Evolutionary conservation across 2,797 vertebrate species (phyloP).

Genomic region (Dendrocincla tyrannina): DNA sequence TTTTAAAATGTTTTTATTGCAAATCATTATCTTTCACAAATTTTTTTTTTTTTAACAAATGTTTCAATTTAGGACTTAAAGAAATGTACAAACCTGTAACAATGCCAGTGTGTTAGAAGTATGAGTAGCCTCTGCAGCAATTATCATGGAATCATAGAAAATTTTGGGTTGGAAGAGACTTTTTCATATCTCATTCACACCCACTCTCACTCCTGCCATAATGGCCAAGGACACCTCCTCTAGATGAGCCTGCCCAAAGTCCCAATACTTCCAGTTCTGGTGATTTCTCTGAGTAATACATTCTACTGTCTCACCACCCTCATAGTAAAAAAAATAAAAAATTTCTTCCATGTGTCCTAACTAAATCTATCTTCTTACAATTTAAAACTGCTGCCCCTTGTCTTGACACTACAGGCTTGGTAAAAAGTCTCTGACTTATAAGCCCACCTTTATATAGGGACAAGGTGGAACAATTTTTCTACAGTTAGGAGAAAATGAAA

Average conservation of each 20-base stretch:
- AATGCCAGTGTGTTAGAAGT: neutral
- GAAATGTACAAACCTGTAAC: neutral
- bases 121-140: neutral
- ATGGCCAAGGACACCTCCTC: neutral
- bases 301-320: neutral
- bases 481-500: neutral
- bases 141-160: neutral
- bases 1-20: neutral
- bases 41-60: neutral
- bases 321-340: fast-evolving
- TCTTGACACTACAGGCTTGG: neutral
- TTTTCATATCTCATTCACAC: neutral
- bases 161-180: neutral
- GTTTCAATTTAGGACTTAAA: neutral
- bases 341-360: neutral
- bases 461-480: neutral
- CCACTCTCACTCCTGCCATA: neutral
- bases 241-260: neutral
- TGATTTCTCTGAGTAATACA: neutral
- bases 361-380: neutral
- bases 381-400: neutral
- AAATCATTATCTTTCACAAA: neutral
- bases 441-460: fast-evolving
- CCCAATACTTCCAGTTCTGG: neutral
- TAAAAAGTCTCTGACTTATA: neutral